These are phyloP conservation scores for Pristiophorus japonicus DNA, from an alignment of 2,113 vertebrate genomes.

Conservation along the genomic window DNA sequence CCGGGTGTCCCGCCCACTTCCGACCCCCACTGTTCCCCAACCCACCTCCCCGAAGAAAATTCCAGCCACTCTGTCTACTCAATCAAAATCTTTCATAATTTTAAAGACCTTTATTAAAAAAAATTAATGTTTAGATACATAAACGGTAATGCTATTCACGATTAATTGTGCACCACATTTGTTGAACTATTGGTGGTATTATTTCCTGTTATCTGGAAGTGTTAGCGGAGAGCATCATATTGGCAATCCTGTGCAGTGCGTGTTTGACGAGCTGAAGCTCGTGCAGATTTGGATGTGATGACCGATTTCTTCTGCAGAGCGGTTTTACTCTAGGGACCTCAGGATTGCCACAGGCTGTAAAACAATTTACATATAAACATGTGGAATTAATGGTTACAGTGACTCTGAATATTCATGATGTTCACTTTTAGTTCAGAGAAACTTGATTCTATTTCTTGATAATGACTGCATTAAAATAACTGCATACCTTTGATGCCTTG, in stretches of 20 bases:
- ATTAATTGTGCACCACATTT: not conserved
- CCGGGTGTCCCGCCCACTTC: no score
- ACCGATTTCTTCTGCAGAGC: not conserved
- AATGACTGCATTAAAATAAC: not conserved
- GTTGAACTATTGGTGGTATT: not conserved
- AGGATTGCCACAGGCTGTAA: not conserved
- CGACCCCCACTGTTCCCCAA: no score
- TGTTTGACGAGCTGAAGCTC: not conserved
- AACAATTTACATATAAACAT: conserved; percentile 25
- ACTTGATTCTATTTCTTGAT: conserved; percentile 13
- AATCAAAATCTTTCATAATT: no score
- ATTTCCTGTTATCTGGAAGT: not conserved
- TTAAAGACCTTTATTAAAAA: not conserved
- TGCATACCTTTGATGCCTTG: conserved; percentile 25
- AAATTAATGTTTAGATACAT: not conserved
- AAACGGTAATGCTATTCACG: not conserved
- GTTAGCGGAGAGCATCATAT: not conserved
- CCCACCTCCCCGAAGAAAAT: no score
- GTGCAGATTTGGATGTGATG: conserved; percentile 26
- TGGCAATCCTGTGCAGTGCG: not conserved
- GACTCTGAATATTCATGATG: conserved; percentile 28
- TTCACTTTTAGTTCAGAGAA: conserved; percentile 16
- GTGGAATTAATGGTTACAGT: conserved; percentile 6
- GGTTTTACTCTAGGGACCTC: not conserved
- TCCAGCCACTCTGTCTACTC: no score